These are phyloP conservation scores for Poeciliopsis infans DNA, from an alignment of 2,797 vertebrate genomes.

Conservation along the genomic window DNA sequence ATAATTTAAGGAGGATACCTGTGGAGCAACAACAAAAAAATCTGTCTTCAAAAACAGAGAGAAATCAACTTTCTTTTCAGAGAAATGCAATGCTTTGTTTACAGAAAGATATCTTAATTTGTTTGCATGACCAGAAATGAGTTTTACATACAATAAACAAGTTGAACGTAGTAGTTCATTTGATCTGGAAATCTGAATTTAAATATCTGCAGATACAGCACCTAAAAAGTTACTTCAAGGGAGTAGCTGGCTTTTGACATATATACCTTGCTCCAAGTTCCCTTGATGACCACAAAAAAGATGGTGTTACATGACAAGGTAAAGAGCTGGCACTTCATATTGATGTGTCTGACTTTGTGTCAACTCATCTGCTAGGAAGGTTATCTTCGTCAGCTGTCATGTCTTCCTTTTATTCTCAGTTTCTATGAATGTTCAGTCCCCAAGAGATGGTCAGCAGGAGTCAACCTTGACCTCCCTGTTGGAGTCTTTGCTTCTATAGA, in stretches of 20 bases:
- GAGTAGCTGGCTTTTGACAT: slow-evolving; percentile 39
- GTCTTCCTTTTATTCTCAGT: slow-evolving; percentile 49
- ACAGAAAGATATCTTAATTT: background rate
- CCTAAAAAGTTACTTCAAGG: slow-evolving; percentile 45
- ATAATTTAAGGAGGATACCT: background rate
- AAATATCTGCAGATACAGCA: slow-evolving; percentile 4
- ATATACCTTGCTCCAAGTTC: slow-evolving; percentile 43
- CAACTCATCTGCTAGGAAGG: slow-evolving; percentile 51
- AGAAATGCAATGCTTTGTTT: background rate
- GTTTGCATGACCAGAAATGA: background rate
- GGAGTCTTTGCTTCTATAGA: slow-evolving; percentile 44
- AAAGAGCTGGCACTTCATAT: slow-evolving; percentile 48
- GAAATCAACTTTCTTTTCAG: background rate
- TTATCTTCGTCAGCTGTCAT: slow-evolving; percentile 56
- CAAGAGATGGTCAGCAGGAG: slow-evolving; percentile 34
- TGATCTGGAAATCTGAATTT: background rate
- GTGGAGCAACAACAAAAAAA: background rate
- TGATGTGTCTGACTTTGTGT: slow-evolving; percentile 51
- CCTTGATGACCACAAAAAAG: slow-evolving; percentile 61
- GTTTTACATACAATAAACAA: background rate
- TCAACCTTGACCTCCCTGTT: slow-evolving; percentile 25
- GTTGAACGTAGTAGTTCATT: background rate
- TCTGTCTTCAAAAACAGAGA: background rate
- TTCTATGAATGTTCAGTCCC: slow-evolving; percentile 41
- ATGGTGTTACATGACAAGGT: slow-evolving; percentile 60